Conservation (phyloP, 2,888 invertebrate genomes). For the Argyresthia albistria region DNA sequence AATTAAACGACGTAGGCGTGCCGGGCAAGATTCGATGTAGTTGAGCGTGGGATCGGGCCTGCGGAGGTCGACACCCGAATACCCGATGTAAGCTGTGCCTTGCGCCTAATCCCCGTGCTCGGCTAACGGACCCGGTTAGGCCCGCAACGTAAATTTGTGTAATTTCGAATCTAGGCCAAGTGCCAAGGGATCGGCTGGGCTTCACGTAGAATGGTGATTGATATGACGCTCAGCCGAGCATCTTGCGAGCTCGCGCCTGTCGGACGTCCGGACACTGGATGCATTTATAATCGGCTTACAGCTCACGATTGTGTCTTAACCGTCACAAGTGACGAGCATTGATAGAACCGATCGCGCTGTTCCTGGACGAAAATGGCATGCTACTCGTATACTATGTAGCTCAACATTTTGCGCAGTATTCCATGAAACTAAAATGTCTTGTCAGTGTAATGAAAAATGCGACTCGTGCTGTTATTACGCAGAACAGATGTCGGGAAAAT, state of each 20-base stretch:
- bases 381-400: background rate
- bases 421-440: constrained; percentile 1
- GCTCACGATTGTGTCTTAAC: constrained; percentile 4
- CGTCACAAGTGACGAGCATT: background rate
- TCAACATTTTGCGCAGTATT: background rate
- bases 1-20: constrained; percentile 1
- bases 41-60: constrained; percentile 42
- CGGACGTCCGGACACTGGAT: constrained; percentile 36
- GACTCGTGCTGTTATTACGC: constrained; percentile 5
- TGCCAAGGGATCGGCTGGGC: constrained; percentile 61
- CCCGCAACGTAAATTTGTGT: constrained; percentile 68
- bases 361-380: background rate
- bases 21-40: constrained; percentile 33
- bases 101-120: constrained; percentile 52
- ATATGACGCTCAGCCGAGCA: constrained; percentile 56
- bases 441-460: background rate
- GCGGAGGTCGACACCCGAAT: constrained; percentile 15
- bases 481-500: constrained; percentile 6
- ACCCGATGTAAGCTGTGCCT: constrained; percentile 54
- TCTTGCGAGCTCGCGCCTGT: constrained; percentile 33
- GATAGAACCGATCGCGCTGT: background rate
- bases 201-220: constrained; percentile 63
- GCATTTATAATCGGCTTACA: constrained; percentile 41
- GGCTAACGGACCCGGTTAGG: constrained; percentile 54
- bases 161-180: constrained; percentile 70